Conservation (phyloP, 1,140 invertebrate species). For the Prorops nasuta region DNA sequence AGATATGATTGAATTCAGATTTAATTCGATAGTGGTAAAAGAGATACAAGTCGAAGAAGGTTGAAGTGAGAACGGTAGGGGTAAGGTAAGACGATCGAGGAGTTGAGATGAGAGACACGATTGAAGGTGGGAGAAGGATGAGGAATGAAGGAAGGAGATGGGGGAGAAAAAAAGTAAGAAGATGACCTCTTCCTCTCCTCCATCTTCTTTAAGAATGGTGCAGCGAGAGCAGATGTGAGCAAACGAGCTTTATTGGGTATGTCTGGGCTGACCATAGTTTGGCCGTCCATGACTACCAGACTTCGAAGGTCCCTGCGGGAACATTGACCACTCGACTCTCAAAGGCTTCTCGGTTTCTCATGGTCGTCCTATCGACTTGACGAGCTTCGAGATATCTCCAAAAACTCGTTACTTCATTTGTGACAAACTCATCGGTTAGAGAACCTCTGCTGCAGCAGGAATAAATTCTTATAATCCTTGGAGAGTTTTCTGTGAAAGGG, state of each 20-base stretch:
- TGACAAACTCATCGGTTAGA: too few species aligned
- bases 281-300: constrained; percentile 42
- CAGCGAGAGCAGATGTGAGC: constrained; percentile 28
- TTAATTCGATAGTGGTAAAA: too few species aligned
- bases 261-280: constrained; percentile 40
- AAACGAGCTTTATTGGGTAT: constrained; percentile 39
- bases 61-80: too few species aligned
- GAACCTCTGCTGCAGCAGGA: too few species aligned
- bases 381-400: too few species aligned
- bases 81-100: too few species aligned
- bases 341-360: constrained; percentile 37
- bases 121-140: background rate
- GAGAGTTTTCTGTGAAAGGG: too few species aligned
- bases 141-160: background rate
- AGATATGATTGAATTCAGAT: too few species aligned
- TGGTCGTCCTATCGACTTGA: constrained; percentile 37
- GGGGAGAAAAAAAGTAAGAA: background rate
- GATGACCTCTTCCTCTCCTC: background rate
- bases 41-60: too few species aligned
- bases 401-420: too few species aligned
- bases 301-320: constrained; percentile 46
- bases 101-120: background rate
- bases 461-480: too few species aligned
- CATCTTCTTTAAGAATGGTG: too few species aligned
- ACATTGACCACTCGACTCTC: constrained; percentile 48